Conservation (phyloP, 2,888 invertebrate species). For the Brassicogethes aeneus region DNA sequence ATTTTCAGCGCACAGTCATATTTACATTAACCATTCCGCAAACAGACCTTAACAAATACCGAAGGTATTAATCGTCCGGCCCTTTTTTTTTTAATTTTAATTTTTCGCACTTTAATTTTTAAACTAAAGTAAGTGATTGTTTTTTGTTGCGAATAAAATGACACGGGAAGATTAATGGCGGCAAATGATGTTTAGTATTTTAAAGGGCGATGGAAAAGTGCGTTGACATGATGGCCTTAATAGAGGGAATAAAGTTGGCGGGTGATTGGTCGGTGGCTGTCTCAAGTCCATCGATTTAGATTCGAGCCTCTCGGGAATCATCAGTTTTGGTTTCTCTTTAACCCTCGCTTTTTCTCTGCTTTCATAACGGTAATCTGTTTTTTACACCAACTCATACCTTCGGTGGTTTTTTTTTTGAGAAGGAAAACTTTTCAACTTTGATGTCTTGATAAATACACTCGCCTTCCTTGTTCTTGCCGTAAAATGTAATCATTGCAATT, state of each 20-base stretch:
- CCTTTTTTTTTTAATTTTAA: too few species aligned
- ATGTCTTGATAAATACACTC: constrained; percentile 1
- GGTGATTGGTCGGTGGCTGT: constrained; percentile 2
- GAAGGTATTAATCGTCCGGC: too few species aligned
- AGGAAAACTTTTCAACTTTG: constrained; percentile 2
- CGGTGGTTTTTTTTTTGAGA: background rate
- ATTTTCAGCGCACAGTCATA: too few species aligned
- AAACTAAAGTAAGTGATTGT: too few species aligned
- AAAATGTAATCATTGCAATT: constrained; percentile 1
- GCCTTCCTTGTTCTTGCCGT: background rate
- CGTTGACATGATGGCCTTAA: too few species aligned
- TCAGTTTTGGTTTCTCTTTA: constrained; percentile 26
- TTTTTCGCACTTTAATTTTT: too few species aligned
- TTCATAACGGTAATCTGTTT: constrained; percentile 29
- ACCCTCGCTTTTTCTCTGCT: constrained; percentile 23
- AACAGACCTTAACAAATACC: too few species aligned
- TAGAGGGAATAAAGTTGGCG: background rate
- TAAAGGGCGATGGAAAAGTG: too few species aligned
- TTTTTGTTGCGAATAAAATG: too few species aligned
- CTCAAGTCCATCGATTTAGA: constrained; percentile 21
- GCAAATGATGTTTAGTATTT: too few species aligned
- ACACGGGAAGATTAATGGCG: too few species aligned
- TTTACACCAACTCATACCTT: constrained; percentile 16
- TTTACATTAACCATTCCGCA: too few species aligned
- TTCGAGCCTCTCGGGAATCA: constrained; percentile 26